Base-by-base conservation (phyloP, 2,113 vertebrate species). In the Sceloporus tristichus region DNA sequence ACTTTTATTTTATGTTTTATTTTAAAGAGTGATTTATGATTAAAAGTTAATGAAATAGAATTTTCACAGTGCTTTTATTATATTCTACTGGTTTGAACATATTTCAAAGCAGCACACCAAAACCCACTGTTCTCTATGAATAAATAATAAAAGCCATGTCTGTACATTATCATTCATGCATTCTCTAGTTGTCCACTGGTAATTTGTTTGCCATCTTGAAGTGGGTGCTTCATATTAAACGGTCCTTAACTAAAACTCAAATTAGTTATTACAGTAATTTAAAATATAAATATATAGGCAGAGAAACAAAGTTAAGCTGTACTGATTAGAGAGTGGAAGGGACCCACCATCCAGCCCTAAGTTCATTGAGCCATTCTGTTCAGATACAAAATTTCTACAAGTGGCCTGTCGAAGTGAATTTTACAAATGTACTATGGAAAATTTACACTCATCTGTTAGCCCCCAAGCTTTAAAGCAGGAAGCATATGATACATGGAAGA, bases 41-140 rank as follows among this genome's bases (percentile, higher is more conserved):
- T 96, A 98, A 98, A 98, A 97, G 94, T 98, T 98, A 98, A 98
- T 98, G 97, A 98, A 97, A 97, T 97, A 95, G 97, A 98, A 98
- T 98, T 98, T 97, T 98, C 96, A 97, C 96, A 95, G 96, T 96
- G 97, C 96, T 98, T 98, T 98, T 97, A 97, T 97, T 98, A 98
- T 94, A 97, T 97, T 97, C 97, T 96, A 95, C 97, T 97, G 98
- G 97, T 98, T 98, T 98, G 97, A 98, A 97, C 97, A 98, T 98
- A 98, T 98, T 99, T 98, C 98, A 98, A 97, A 98, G 97, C 96
- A 97, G 96, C 97, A 97, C 97, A 96, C 97, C 96, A 97, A 98
- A 98, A 98, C 97, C 97, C 96, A 97, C 97, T 98, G 98, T 98
- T 98, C 98, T 97, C 97, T 95, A 96, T 99, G 97, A 98, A 98